Conservation (phyloP, 2,113 vertebrate species). For the Myotis lucifugus region DNA sequence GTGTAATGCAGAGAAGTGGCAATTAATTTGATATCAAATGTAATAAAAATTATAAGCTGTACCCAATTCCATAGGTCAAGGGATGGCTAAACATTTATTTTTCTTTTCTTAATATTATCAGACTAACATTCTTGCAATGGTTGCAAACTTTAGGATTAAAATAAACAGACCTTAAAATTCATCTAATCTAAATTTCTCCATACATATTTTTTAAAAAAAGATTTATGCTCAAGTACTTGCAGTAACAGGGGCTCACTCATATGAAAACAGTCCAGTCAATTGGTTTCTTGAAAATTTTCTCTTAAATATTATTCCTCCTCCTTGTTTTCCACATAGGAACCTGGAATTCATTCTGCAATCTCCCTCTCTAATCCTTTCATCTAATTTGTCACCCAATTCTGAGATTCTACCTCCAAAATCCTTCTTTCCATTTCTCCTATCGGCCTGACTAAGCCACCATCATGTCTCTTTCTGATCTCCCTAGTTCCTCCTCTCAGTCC, state of each 20-base stretch:
- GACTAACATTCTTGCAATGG: neutral
- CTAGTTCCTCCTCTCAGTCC: neutral
- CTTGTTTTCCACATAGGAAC: neutral
- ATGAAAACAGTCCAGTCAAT: neutral
- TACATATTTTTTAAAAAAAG: neutral
- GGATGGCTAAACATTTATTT: neutral
- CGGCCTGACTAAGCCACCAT: neutral
- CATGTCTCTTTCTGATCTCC: neutral
- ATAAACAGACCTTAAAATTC: neutral
- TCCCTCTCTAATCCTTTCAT: neutral
- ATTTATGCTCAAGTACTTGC: neutral
- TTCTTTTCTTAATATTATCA: neutral
- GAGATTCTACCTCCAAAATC: neutral
- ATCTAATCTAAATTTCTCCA: neutral
- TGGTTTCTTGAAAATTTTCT: neutral
- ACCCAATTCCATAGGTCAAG: neutral
- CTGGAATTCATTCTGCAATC: neutral
- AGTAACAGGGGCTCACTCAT: neutral
- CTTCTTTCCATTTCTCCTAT: neutral
- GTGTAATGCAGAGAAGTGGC: neutral
- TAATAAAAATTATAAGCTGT: neutral
- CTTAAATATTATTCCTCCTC: neutral
- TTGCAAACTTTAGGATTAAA: neutral
- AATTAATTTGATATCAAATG: neutral
- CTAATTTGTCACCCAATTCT: neutral